phyloP scores from a whole-genome alignment of 2,797 vertebrate species.

The Leptatherina wallacei region DNA sequence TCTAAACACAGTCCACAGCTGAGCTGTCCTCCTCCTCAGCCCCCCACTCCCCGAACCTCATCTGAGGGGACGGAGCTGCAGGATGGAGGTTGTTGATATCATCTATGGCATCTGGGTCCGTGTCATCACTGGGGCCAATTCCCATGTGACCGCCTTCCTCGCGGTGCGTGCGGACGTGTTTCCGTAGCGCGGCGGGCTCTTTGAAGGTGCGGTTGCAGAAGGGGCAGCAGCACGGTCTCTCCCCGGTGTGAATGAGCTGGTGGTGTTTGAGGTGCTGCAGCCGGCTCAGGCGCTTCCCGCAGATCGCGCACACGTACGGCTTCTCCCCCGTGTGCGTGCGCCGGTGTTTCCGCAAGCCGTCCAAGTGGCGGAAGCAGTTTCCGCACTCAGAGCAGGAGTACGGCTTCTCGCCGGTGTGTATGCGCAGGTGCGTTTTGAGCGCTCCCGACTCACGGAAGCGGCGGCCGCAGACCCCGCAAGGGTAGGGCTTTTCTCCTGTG shows the following conservation, averaged over 20 bases:
- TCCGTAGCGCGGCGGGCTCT: conserved; percentile 83
- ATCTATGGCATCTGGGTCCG: conserved; percentile 73
- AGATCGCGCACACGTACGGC: conserved; percentile 84
- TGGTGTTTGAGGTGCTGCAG: conserved; percentile 88
- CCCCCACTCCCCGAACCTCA: conserved; percentile 86
- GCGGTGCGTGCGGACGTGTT: conserved; percentile 84
- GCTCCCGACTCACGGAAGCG: conserved; percentile 86
- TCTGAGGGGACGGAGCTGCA: conserved; percentile 79
- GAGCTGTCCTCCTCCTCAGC: conserved; percentile 80
- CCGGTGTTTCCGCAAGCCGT: conserved; percentile 85
- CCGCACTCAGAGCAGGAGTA: conserved; percentile 92
- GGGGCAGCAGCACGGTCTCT: conserved; percentile 84
- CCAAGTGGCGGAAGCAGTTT: conserved; percentile 85
- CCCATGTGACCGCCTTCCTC: conserved; percentile 80
- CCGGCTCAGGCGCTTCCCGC: conserved; percentile 86
- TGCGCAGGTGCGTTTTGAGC: conserved; percentile 86
- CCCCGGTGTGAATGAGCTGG: conserved; percentile 88
- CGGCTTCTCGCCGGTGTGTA: conserved; percentile 98
- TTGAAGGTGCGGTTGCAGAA: conserved; percentile 87
- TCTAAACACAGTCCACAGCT: conserved; percentile 81
- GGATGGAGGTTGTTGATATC: conserved; percentile 82
- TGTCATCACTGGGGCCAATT: conserved; percentile 58
- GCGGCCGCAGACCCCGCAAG: conserved; percentile 84
- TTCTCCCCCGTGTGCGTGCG: conserved; percentile 87
- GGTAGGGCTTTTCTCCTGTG: conserved; percentile 87